These are phyloP conservation scores for Pomacea maculata DNA, from an alignment of 1,140 invertebrate species.

Conservation along the genomic window DNA sequence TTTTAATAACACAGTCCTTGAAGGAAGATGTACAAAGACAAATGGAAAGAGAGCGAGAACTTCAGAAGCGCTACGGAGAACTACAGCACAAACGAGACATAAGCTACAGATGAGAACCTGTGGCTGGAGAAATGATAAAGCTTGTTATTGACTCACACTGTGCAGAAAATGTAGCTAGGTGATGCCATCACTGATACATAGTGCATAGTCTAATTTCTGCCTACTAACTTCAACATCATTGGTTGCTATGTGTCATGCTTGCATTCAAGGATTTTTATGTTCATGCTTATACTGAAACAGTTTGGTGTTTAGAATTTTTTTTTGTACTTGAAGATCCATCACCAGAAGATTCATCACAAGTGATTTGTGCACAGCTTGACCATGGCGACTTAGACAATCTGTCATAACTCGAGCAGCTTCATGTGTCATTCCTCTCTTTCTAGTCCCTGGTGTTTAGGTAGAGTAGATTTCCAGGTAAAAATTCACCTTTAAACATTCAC, in stretches of 20 bases:
- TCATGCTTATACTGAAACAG: background rate
- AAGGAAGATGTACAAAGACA: conserved; percentile 93
- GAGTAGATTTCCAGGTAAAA: too few relatives aligned
- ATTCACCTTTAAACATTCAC: too few relatives aligned
- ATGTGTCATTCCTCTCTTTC: too few relatives aligned
- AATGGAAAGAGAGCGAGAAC: conserved; percentile 85
- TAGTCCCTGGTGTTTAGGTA: too few relatives aligned
- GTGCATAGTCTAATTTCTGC: background rate
- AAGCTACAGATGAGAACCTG: conserved; percentile 25
- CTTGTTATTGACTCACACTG: background rate
- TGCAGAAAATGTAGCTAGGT: background rate
- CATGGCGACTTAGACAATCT: too few relatives aligned
- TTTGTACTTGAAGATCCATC: too few relatives aligned
- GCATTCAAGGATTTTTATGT: background rate
- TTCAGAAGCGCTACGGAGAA: conserved; percentile 84
- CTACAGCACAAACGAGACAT: conserved; percentile 67
- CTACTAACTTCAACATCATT: background rate
- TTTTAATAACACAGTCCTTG: conserved; percentile 73
- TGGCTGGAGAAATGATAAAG: too few relatives aligned
- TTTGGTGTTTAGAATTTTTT: too few relatives aligned
- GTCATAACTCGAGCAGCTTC: too few relatives aligned
- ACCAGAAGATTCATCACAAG: too few relatives aligned
- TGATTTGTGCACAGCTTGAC: too few relatives aligned
- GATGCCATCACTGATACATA: background rate
- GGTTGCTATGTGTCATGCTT: background rate